Base-by-base conservation (phyloP, 2,797 vertebrate species). In the Protonibea diacanthus region DNA sequence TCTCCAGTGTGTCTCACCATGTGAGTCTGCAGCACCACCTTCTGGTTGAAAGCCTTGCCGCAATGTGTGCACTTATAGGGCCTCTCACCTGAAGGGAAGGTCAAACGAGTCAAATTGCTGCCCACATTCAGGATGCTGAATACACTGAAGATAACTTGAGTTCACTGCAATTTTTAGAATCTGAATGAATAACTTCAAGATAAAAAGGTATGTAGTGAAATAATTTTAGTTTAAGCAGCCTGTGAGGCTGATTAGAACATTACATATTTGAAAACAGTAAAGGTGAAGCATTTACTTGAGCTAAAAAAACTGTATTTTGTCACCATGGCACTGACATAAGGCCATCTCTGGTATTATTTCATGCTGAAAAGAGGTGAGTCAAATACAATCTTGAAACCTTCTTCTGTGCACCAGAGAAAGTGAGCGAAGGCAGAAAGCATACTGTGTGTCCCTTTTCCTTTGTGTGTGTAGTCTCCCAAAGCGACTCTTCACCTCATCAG, bases 41-140 rank as follows among this genome's bases (percentile, higher is more conserved):
- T 99, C 96, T 99, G 98, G 96, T 99, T 99, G 91, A 99, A 99
- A 52, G 98, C 97, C 90, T 99, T 99, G 58, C 97, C 96, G 59
- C 98, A 99, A 52, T 98, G 96, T 1, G 91, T 85, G 84, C 98
- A 99, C 78, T 97, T 97, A 68, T 97, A 99, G 0, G 98, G 98
- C 65, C 98, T 95, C 85, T 99, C 98, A 82, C 98, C 98, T 99
- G 84, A 29, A 23, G 27, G 15, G 12, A 55, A 76, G 15, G 14
- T 10, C 7, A 51, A 13, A 27, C 3, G 7, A 53, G n/a, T 85
- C 21, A 79, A 40, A 65, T 1, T 23, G 15, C 14, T 6, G 15
- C 14, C 13, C 42, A 10, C 0, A n/a, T n/a, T n/a, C n/a, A 17
- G 29, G 25, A 56, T 8, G 17, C 4, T 15, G 27, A 5, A 49